Percentiles rank a stretch among this genome's conserved stretches.
Conservation (phyloP, 2,113 vertebrate species). For the Colaptes auratus region DNA sequence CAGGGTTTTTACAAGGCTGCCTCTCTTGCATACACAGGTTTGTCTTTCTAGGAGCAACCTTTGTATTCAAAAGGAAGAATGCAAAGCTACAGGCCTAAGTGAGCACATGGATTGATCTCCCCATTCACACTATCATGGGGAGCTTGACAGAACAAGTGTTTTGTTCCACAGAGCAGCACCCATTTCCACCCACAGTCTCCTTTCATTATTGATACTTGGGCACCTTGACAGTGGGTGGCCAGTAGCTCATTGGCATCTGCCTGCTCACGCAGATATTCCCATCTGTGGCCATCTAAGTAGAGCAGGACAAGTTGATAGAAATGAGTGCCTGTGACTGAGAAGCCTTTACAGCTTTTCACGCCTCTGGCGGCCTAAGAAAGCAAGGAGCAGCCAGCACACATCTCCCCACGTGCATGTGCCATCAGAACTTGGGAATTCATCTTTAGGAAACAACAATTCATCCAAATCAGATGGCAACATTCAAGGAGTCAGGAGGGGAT, state of each 20-base stretch:
- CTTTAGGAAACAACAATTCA: background rate
- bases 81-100: background rate
- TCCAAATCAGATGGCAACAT: background rate
- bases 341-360: background rate
- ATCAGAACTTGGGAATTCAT: background rate
- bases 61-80: background rate
- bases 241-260: background rate
- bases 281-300: rapidly evolving
- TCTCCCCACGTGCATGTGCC: rapidly evolving
- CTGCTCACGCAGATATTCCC: background rate
- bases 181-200: background rate
- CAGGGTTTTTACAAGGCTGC: background rate
- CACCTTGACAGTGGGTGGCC: too few species aligned
- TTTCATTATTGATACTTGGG: background rate
- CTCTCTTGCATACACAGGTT: background rate
- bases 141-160: rapidly evolving
- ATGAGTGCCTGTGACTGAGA: background rate
- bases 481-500: background rate
- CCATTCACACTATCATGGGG: rapidly evolving
- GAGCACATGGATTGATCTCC: background rate
- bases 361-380: background rate
- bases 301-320: background rate
- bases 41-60: rapidly evolving
- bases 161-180: background rate
- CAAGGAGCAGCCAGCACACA: background rate